These are phyloP conservation scores for Sorex maritimensis DNA, from an alignment of 2,797 vertebrate species.

Conservation along the genomic window DNA sequence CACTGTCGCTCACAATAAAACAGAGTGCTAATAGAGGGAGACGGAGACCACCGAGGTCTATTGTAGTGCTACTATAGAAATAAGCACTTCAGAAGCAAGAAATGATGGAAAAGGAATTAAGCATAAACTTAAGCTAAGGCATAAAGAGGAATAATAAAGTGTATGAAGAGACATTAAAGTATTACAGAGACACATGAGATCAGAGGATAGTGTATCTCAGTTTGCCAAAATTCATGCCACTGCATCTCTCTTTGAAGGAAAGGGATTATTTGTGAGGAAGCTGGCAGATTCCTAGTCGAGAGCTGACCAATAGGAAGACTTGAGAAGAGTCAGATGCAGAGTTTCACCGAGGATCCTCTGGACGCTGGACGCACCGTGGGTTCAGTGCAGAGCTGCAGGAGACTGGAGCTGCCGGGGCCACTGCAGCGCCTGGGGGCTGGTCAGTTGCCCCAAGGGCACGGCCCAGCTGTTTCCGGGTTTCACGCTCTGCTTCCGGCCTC, in stretches of 20 bases:
- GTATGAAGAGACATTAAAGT: background rate
- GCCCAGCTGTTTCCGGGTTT: background rate
- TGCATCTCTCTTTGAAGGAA: background rate
- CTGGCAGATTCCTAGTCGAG: background rate
- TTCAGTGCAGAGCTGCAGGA: rapidly evolving
- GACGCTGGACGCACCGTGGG: rapidly evolving
- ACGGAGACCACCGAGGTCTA: background rate
- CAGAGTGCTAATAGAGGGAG: too few relatives aligned
- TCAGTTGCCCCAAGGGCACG: too few relatives aligned
- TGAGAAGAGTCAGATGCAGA: background rate
- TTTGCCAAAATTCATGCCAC: background rate
- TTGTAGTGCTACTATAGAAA: background rate
- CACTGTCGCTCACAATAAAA: background rate
- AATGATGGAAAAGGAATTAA: background rate
- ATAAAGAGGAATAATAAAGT: background rate
- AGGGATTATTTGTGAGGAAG: background rate
- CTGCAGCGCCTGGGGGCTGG: background rate
- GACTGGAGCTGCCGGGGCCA: background rate
- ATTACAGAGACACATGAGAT: background rate
- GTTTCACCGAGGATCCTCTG: background rate
- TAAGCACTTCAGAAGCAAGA: background rate
- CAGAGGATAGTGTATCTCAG: background rate
- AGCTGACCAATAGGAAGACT: background rate
- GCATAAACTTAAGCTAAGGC: background rate
- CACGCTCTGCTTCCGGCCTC: background rate